Percentiles rank a stretch among this genome's conserved stretches.
These are phyloP conservation scores for Chalcosyrphus nemorum DNA, from an alignment of 2,888 invertebrate species.

Conservation along the genomic window DNA sequence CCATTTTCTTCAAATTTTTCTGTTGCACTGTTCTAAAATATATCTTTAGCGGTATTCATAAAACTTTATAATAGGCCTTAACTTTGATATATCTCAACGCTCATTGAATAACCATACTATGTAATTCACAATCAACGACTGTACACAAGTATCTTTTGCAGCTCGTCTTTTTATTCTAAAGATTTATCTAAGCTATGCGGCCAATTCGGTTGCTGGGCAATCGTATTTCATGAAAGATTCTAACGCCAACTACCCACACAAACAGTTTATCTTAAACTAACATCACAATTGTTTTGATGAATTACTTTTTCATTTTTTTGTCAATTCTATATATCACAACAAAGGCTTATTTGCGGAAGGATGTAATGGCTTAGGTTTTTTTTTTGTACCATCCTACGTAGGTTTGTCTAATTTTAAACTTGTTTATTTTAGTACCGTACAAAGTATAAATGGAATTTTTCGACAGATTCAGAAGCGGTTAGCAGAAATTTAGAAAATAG, in stretches of 20 bases:
- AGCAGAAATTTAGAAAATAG: not conserved
- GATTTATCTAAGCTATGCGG: not conserved
- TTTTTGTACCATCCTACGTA: not conserved
- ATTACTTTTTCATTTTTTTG: not conserved
- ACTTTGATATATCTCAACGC: not conserved
- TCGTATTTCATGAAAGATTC: not conserved
- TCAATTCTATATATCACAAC: not conserved
- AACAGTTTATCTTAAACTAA: not conserved
- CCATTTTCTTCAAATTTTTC: slow-evolving; percentile 21
- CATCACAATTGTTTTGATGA: not conserved
- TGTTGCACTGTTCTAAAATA: not conserved
- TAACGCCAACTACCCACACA: not conserved
- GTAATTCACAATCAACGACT: slow-evolving; percentile 26
- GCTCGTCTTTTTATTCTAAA: slow-evolving; percentile 38
- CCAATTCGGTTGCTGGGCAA: not conserved
- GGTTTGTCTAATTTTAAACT: not conserved
- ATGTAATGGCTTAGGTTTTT: not conserved
- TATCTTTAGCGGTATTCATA: not conserved
- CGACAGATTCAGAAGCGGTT: not conserved
- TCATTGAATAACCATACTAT: slow-evolving; percentile 5
- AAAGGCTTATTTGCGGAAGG: not conserved
- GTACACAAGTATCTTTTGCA: not conserved
- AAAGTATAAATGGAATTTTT: not conserved
- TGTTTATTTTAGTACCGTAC: not conserved
- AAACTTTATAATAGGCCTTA: not conserved